phyloP scores from a whole-genome alignment of 2,888 invertebrate genomes.

The Diachrysia chrysitis region DNA sequence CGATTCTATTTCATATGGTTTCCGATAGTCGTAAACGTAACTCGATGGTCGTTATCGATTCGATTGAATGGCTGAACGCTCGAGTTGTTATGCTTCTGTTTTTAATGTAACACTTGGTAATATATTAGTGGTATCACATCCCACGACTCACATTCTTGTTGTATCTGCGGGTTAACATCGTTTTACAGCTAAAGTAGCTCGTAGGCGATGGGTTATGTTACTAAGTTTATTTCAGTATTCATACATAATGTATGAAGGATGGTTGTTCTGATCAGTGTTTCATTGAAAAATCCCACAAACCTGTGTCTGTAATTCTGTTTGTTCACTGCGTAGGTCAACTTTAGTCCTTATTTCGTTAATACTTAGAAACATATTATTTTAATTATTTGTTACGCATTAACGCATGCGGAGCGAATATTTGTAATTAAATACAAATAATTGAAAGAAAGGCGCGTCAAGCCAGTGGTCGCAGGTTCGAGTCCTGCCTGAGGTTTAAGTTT shows the following conservation, averaged over 20 bases:
- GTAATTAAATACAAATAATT: too few relatives aligned
- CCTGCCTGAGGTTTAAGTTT: too few relatives aligned
- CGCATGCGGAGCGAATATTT: too few relatives aligned
- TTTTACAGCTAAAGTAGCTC: slow-evolving; percentile 24
- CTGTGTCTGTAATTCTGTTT: background rate
- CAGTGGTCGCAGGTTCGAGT: too few relatives aligned
- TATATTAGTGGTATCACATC: slow-evolving; percentile 47
- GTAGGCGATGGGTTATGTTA: slow-evolving; percentile 37
- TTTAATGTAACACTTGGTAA: slow-evolving; percentile 50
- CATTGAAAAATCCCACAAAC: background rate
- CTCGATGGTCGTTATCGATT: slow-evolving; percentile 65
- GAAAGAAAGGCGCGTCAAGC: too few relatives aligned
- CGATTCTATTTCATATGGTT: slow-evolving; percentile 63
- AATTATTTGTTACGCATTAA: too few relatives aligned
- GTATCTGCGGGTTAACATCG: slow-evolving; percentile 38
- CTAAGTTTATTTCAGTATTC: slow-evolving; percentile 42
- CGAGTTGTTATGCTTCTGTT: slow-evolving; percentile 53
- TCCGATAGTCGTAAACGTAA: slow-evolving; percentile 61
- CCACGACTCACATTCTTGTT: slow-evolving; percentile 52
- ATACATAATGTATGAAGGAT: background rate
- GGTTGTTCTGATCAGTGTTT: background rate
- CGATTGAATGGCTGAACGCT: slow-evolving; percentile 50
- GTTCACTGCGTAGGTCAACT: too few relatives aligned
- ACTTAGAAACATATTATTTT: too few relatives aligned
- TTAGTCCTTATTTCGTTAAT: too few relatives aligned